phyloP scores from a whole-genome alignment of 1,140 invertebrate species.

The Drosophila mayri region DNA sequence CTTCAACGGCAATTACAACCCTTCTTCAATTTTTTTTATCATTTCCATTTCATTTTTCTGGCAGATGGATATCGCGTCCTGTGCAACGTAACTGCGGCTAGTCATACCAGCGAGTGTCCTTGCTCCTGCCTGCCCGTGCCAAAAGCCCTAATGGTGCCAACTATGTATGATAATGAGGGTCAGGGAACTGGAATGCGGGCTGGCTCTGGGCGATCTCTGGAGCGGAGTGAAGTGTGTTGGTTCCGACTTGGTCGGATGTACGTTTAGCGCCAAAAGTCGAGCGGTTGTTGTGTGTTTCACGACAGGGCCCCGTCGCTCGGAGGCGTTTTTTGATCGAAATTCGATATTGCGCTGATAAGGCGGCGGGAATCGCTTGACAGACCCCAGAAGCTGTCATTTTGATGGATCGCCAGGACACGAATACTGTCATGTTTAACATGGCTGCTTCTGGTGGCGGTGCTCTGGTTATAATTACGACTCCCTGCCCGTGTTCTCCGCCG shows the following conservation, averaged over 20 bases:
- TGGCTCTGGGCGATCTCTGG: conserved; percentile 23
- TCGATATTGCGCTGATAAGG: conserved; percentile 83
- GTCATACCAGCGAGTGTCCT: conserved; percentile 62
- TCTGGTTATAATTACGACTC: conserved; percentile 75
- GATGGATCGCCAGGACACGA: conserved; percentile 75
- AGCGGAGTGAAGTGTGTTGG: neutral
- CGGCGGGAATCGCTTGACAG: conserved; percentile 52
- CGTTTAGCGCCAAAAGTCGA: conserved; percentile 75
- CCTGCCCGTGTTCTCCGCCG: neutral
- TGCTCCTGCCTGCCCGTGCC: conserved; percentile 35
- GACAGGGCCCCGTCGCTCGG: conserved; percentile 50
- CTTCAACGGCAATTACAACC: conserved; percentile 73
- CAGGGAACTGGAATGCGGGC: conserved; percentile 59
- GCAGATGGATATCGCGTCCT: conserved; percentile 58
- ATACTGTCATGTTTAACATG: conserved; percentile 81
- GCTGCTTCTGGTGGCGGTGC: conserved; percentile 36
- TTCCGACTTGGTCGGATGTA: conserved; percentile 34
- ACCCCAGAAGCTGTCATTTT: conserved; percentile 75
- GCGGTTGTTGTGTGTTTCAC: conserved; percentile 38
- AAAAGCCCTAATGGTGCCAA: conserved; percentile 77
- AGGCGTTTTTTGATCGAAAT: conserved; percentile 84
- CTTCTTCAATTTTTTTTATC: conserved; percentile 6
- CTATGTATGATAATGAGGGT: conserved; percentile 80
- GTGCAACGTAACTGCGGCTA: conserved; percentile 25
- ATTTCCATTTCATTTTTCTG: conserved; percentile 48